These are phyloP conservation scores for Eucriotettix oculatus DNA, from an alignment of 2,888 invertebrate genomes.

Conservation along the genomic window DNA sequence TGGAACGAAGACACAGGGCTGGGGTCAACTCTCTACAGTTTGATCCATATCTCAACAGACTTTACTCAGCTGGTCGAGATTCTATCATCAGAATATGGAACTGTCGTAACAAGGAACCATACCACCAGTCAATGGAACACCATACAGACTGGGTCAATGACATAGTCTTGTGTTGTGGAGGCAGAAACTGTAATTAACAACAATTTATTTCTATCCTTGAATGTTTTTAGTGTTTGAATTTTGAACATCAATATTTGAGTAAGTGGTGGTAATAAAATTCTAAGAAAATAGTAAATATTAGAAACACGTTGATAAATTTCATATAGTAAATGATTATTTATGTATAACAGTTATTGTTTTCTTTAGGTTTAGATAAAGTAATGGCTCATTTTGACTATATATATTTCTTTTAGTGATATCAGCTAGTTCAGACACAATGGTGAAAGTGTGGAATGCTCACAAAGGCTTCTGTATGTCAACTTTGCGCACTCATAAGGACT, in stretches of 20 bases:
- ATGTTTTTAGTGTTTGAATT: too few species aligned
- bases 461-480: conserved; percentile 99
- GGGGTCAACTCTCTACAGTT: conserved; percentile 92
- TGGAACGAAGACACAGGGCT: conserved; percentile 84
- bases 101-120: conserved; percentile 47
- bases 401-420: conserved; percentile 60
- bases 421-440: conserved; percentile 97
- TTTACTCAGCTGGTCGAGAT: conserved; percentile 94
- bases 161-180: conserved; percentile 92
- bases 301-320: too few species aligned
- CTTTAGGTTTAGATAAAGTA: too few species aligned
- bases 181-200: conserved; percentile 62
- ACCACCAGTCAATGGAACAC: conserved; percentile 95
- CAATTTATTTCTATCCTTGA: not conserved
- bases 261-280: not conserved
- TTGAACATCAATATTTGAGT: not conserved
- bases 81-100: conserved; percentile 92
- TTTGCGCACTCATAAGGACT: conserved; percentile 92
- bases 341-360: too few species aligned
- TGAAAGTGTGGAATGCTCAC: conserved; percentile 99
- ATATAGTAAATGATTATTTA: too few species aligned
- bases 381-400: too few species aligned
- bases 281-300: too few species aligned
- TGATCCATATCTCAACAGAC: conserved; percentile 68
- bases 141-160: conserved; percentile 99